A percentile compares a stretch with the other conserved stretches of the same genome.
phyloP scores from a whole-genome alignment of 1,140 invertebrate genomes.

The Anoplolepis gracilipes region DNA sequence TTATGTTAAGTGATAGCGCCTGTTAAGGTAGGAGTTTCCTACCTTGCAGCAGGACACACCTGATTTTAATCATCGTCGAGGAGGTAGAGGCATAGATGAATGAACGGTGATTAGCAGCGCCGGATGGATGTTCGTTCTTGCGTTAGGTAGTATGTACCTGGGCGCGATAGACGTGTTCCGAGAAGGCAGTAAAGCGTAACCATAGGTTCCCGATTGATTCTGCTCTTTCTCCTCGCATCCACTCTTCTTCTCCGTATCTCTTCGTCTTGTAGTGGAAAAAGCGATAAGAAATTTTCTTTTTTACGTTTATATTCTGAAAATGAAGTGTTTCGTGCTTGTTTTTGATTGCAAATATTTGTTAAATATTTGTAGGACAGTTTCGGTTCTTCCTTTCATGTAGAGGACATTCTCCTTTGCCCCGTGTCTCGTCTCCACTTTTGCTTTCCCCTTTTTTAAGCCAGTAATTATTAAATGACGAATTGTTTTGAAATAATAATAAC shows the following conservation, averaged over 20 bases:
- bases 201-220: conserved; percentile 80
- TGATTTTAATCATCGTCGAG: conserved; percentile 74
- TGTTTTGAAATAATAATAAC: conserved; percentile 76
- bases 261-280: conserved; percentile 6
- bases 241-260: conserved; percentile 12
- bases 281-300: neutral
- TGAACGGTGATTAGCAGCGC: conserved; percentile 81
- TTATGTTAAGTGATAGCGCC: conserved; percentile 83
- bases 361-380: conserved; percentile 43
- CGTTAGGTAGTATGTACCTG: conserved; percentile 88
- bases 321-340: neutral
- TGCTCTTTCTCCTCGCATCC: neutral
- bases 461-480: conserved; percentile 78
- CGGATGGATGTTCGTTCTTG: conserved; percentile 83
- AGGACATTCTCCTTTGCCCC: neutral
- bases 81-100: conserved; percentile 81
- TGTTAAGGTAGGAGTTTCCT: conserved; percentile 43
- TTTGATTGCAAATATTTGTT: conserved; percentile 43
- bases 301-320: conserved; percentile 37
- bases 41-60: conserved; percentile 40
- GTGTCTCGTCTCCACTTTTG: conserved; percentile 53
- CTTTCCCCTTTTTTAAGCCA: conserved; percentile 72
- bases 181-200: conserved; percentile 80
- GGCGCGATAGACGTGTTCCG: conserved; percentile 87
- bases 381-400: conserved; percentile 24